Base-by-base conservation (phyloP, 2,797 vertebrate species). In the Pteropus rufus region DNA sequence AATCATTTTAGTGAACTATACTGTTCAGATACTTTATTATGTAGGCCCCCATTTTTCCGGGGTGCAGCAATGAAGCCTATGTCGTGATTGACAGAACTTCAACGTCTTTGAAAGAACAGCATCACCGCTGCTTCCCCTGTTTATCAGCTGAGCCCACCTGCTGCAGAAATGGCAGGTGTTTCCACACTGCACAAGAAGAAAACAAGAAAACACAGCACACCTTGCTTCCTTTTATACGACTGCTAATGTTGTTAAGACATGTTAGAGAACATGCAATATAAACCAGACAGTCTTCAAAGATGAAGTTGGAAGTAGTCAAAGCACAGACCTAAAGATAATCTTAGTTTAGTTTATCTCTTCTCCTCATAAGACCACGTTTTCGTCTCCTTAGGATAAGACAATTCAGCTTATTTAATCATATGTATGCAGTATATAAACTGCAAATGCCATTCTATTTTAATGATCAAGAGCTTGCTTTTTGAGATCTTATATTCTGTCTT, bases 251-350 rank as follows among this genome's bases (percentile, higher is more conserved):
- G 34, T 65, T 72, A 94, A 69, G 64, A n/a, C 73, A 79, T 34
- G 12, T 91, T 34, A 64, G 79, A 23, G 65, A 91, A 75, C 2
- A 23, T 29, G 54, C 18, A 87, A 34, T 34, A 80, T 49, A 92
- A 90, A 79, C 46, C 65, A 93, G 69, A 52, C 7, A 44, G 84
- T 44, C 19, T 82, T 93, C 72, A 94, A 88, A 94, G 93, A 92
- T 73, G 69, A 64, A 81, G 60, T 1, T 69, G 44, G 41, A 36
- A n/a, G 14, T 0, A 36, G 80, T 65, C 46, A 91, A 65, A 95
- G 54, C 60, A 26, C 0, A 89, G 89, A 64, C 69, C 36, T 72
- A 88, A 67, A 81, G 87, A 65, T 62, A 89, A 84, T 39, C 52
- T 34, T 46, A 23, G 29, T 46, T 72, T 44, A 54, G 26, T 69